Evolutionary conservation across 1,140 invertebrate species (phyloP).

Genomic region (Eumaeus atala): DNA sequence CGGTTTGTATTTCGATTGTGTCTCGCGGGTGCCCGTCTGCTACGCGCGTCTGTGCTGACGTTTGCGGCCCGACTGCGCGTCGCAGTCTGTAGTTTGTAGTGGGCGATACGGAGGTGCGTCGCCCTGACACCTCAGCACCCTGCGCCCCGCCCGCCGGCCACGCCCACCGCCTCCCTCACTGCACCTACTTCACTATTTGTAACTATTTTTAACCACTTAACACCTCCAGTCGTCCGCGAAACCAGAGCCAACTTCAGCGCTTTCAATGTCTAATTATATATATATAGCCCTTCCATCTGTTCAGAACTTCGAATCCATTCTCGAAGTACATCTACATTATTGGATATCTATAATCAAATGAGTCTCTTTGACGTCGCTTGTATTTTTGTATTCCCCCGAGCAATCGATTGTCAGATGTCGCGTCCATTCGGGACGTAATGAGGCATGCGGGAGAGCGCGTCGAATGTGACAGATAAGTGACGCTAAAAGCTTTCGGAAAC

Average conservation of each 20-base stretch:
- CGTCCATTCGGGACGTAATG: constrained; percentile 23
- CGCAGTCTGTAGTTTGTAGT: constrained; percentile 24
- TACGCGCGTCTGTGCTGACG: constrained; percentile 43
- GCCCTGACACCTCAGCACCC: constrained; percentile 54
- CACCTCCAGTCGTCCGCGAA: constrained; percentile 16
- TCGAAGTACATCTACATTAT: no score
- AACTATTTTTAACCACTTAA: constrained; percentile 2
- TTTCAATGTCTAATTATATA: no score
- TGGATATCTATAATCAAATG: no score
- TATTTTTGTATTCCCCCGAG: constrained; percentile 28
- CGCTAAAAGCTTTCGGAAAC: constrained; percentile 64
- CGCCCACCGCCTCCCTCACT: constrained; percentile 48
- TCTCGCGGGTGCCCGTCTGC: constrained; percentile 18
- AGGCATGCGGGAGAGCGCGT: constrained; percentile 26
- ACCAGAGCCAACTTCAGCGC: neutral
- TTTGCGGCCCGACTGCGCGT: constrained; percentile 46
- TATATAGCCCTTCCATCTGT: no score
- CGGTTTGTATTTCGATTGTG: constrained; percentile 4
- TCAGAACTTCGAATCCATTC: no score
- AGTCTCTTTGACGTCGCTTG: neutral
- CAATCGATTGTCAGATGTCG: constrained; percentile 44
- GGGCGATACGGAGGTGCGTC: constrained; percentile 43
- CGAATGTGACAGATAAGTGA: constrained; percentile 44
- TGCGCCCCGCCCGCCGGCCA: constrained; percentile 57
- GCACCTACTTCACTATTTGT: constrained; percentile 41